Base-by-base conservation (phyloP, 1,140 invertebrate species). In the Drosophila arizonae region DNA sequence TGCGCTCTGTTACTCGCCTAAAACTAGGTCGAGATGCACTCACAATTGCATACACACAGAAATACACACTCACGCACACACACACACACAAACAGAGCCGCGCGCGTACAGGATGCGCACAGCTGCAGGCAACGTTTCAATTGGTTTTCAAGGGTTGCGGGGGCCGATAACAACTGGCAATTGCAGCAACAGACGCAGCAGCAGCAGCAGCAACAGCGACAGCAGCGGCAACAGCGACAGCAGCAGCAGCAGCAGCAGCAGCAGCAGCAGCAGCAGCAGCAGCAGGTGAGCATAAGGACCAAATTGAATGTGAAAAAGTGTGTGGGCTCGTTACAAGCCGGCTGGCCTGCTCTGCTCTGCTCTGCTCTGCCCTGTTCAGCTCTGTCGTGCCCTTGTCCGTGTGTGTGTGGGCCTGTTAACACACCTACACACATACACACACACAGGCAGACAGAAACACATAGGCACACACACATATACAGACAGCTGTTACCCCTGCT, bases 21-120 rank as follows among this genome's bases (percentile, higher is more conserved):
- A 88, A 88, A 75, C 60, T 88, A 88, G 84, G 84, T 88, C 84
- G 84, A 82, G 78, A 76, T 87, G 82, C 82, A 82, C 81, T 71
- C 74, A 63, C 77, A 54, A 26, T 46, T 43, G 46, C 61, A 63
- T 55, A 68, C 51, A 56, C 36, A 52, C 45, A 46, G 43, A 11
- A 43, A 63, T 60, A 68, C 51, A 56, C 36, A 52, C 45, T 24
- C 3, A 46, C n/a, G 26, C 46, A 70, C 52, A 50, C 36, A 52
- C 30, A 63, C 65, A 58, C 57, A 57, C 51, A 52, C 43, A 74
- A 33, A 74, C 33, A 45, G 30, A 67, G 33, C 26, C 51, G 69
- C 62, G 52, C 28, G 46, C 39, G 43, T 33, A 65, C 28, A 75
- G 46, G n/a, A 46, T 60, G 46, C 45, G 61, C 28, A 60, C 58